Evolutionary conservation across 2,797 vertebrate genomes (phyloP).

Genomic region (Neoniphon sammara): DNA sequence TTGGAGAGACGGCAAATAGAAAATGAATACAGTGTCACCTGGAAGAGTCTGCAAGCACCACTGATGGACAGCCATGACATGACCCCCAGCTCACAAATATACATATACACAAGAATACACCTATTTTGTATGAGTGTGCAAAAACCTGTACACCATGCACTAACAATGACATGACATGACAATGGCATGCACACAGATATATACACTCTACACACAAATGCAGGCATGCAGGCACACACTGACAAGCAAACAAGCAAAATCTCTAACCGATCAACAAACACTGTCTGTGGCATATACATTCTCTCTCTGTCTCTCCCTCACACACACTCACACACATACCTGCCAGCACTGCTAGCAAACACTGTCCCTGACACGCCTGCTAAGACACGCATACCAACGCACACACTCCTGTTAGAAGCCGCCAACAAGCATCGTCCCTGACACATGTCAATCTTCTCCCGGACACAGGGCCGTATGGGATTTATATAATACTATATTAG

Average conservation of each 20-base stretch:
- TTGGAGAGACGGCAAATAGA: background rate
- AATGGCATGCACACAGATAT: background rate
- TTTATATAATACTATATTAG: slow-evolving; percentile 41
- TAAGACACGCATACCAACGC: slow-evolving; percentile 22
- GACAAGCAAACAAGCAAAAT: background rate
- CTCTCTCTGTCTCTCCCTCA: slow-evolving; percentile 1
- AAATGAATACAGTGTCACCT: background rate
- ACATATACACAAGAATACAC: background rate
- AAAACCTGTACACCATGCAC: slow-evolving; percentile 6
- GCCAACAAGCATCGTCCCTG: slow-evolving; percentile 13
- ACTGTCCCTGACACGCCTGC: slow-evolving; percentile 20
- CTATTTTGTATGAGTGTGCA: background rate
- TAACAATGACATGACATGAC: background rate
- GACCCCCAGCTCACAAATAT: background rate
- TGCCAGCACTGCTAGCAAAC: background rate
- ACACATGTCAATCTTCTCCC: slow-evolving; percentile 43
- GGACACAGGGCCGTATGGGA: slow-evolving; percentile 5
- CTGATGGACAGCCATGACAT: background rate
- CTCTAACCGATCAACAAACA: background rate
- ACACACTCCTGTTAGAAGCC: background rate
- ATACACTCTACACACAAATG: background rate
- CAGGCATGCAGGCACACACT: background rate
- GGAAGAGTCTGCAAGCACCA: background rate
- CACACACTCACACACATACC: slow-evolving; percentile 15
- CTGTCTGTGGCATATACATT: too few species aligned